Percentiles rank a stretch among this genome's conserved stretches.
Conservation (phyloP, 2,113 vertebrate genomes). For the Pluvialis apricaria region DNA sequence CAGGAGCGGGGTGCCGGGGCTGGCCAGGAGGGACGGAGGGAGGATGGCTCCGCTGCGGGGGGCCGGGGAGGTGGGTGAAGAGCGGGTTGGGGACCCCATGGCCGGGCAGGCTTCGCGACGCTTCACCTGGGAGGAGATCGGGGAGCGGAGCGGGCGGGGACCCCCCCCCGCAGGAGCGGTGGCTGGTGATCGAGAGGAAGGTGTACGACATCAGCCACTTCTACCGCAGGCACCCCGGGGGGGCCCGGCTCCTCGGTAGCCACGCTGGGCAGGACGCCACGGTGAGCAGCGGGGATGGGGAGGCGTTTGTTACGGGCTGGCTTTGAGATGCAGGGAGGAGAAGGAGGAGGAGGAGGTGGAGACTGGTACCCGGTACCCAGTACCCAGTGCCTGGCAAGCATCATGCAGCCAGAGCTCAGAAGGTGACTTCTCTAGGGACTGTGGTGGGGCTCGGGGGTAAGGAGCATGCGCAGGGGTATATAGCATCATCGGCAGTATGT, state of each 20-base stretch:
- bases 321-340: background rate
- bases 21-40: background rate
- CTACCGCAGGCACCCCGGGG: slow-evolving; percentile 44
- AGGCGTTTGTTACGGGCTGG: no score
- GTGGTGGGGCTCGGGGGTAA: accelerated
- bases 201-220: slow-evolving; percentile 64
- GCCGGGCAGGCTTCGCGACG: accelerated
- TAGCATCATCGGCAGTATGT: accelerated
- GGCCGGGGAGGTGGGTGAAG: background rate
- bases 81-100: background rate
- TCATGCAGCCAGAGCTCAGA: accelerated
- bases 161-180: background rate
- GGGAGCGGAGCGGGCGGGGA: background rate
- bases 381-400: background rate
- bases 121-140: background rate
- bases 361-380: background rate
- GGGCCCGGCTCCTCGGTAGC: slow-evolving; percentile 42
- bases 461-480: no score
- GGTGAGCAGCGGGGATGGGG: background rate
- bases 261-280: slow-evolving; percentile 65
- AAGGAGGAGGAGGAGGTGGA: background rate
- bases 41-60: background rate
- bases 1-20: background rate
- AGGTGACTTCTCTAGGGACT: accelerated
- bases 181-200: slow-evolving; percentile 59